Evolutionary conservation across 2,888 invertebrate genomes (phyloP), one percentile per base, ranked within the genome.

Genomic region (Archips crataeganus): DNA sequence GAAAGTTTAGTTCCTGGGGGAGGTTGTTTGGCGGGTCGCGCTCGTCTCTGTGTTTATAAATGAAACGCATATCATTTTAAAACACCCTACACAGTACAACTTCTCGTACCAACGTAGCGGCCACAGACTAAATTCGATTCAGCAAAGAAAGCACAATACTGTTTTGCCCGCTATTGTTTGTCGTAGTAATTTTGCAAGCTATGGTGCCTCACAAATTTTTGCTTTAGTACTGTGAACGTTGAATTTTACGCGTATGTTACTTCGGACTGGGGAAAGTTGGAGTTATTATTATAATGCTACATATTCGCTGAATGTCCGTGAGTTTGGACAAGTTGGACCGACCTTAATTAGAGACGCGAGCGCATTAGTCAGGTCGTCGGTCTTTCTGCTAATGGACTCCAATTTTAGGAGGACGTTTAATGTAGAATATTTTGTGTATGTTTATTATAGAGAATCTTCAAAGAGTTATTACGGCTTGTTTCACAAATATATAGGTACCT

Each of bases 1-100:
- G 84, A 92, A 95, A 95, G 92, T 95, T 94, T 88, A 74, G 88
- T 78, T 93, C 94, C 93, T 90, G 69, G 83, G 94, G 94, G 94
- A 93, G 90, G 84, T 82, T 90, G 92, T 90, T 91, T 89, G 91
- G 84, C 83, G 89, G 90, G 87, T 88, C 89, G 89, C 82, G 85
- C 87, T 85, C 85, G 84, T 89, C 89, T 90, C 91, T 84, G 86
- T 92, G 92, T 92, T 93, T 93, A 92, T 91, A 93, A 92, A 94
- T 91, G 93, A 88, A 92, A 92, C 88, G 89, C 90, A 90, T 90
- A 90, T 91, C 89, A 90, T 93, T 92, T 91, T 88, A 87, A 89
- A 91, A 85, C 82, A 84, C 81, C 81, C 80, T 85, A 81, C 87
- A 81, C 81, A 84, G 81, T 88, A 85, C 82, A 83, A 76, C 79